Conservation (phyloP, 2,888 invertebrate genomes). For the Nephrotoma guestfalica region DNA sequence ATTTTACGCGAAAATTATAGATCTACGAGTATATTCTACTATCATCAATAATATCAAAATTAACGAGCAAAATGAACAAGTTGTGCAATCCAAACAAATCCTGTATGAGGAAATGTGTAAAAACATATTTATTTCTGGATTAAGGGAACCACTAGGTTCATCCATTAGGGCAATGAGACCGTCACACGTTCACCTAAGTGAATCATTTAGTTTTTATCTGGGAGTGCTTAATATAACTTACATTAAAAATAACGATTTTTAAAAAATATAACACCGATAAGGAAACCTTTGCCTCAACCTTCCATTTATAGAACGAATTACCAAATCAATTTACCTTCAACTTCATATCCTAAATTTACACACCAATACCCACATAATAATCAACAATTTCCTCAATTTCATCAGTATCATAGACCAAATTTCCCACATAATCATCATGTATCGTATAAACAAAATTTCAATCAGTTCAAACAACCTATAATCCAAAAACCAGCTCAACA, state of each 20-base stretch:
- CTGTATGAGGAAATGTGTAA: constrained; percentile 14
- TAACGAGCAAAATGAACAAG: constrained; percentile 12
- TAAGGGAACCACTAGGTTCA: not conserved
- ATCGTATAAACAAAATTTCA: not conserved
- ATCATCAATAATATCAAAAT: constrained; percentile 13
- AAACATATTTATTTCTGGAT: not conserved
- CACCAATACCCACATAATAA: not conserved
- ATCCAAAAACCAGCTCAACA: not conserved
- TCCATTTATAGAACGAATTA: not conserved
- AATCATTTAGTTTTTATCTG: not conserved
- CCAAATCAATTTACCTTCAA: not conserved
- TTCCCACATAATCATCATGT: not conserved
- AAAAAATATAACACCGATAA: not conserved
- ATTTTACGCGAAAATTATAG: constrained; percentile 14
- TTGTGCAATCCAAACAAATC: constrained; percentile 12
- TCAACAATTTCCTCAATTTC: not conserved
- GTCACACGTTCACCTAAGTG: not conserved
- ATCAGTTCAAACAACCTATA: not conserved
- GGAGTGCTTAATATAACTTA: not conserved
- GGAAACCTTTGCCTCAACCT: not conserved
- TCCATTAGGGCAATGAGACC: not conserved
- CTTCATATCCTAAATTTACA: not conserved
- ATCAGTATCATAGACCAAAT: not conserved
- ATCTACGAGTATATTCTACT: constrained; percentile 14
- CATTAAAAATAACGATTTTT: not conserved